Evolutionary conservation across 2,113 vertebrate species (phyloP), one percentile per base, ranked within the genome.

Genomic region (Equus przewalskii): DNA sequence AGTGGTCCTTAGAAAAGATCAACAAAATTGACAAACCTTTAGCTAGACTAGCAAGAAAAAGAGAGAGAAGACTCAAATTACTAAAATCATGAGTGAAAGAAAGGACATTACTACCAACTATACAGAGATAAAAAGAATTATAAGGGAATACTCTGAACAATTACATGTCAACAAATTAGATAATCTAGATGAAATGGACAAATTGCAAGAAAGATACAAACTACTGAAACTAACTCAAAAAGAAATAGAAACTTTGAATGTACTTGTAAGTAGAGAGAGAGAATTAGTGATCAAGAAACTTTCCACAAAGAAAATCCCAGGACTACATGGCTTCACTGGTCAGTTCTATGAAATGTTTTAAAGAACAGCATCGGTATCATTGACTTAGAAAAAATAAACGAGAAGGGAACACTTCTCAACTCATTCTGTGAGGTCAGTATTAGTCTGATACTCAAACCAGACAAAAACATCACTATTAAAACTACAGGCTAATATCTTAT

Each of bases 191-290:
- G 24, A 95, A 84, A 70, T 60, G 72, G 24, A 78, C 54, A 51
- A 76, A 86, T 79, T 80, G 28, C 65, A 91, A 54, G 64, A 92
- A 85, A 54, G 73, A 85, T n/a, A 69, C 62, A 79, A 70, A 62
- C 41, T 92, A 49, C 30, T 21, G 5, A 36, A 96, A 92, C 16
- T 81, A 51, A 81, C 64, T 73, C 21, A 91, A 36, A 72, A 87
- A 73, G 65, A 73, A 78, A 65, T 65, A 79, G 75, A 88, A 90
- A 76, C 49, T 83, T 64, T 36, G 4, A 76, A 24, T 75, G 33
- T 58, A 83, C 16, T 22, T 95, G 8, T 89, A 56, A 94, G 18
- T 72, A 65, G 75, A 91, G 46, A 65, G 18, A 76, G n/a, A 70
- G 18, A 78, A 78, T 62, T 95, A 85, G 13, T 76, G 65, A 62